phyloP scores from a whole-genome alignment of 2,797 vertebrate species.

The Phrynocephalus guinanensis region DNA sequence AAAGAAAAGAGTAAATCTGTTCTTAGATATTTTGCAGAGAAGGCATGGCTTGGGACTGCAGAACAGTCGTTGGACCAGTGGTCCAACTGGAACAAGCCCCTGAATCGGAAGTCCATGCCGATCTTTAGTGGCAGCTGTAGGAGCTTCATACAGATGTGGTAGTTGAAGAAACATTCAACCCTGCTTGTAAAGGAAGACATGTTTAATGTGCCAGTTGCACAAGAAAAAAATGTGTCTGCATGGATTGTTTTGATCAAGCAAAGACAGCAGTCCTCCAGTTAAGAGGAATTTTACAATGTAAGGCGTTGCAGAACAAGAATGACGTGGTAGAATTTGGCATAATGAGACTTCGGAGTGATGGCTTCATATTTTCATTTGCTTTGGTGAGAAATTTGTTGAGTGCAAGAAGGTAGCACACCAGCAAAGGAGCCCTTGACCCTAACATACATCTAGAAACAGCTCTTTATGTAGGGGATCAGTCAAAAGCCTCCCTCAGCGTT shows the following conservation, averaged over 20 bases:
- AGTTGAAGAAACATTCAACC: not conserved
- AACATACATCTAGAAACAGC: not conserved
- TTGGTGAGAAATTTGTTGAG: not conserved
- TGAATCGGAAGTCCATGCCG: too few relatives aligned
- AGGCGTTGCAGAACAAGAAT: not conserved
- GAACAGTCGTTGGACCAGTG: too few relatives aligned
- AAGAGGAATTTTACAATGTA: not conserved
- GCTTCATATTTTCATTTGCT: not conserved
- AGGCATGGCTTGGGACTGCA: too few relatives aligned
- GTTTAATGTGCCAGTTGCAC: constrained; percentile 60
- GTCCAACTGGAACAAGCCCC: too few relatives aligned
- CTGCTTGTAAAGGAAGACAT: not conserved
- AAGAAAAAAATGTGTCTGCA: constrained; percentile 69
- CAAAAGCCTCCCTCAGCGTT: not conserved
- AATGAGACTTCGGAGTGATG: not conserved
- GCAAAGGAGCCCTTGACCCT: not conserved
- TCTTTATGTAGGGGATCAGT: not conserved
- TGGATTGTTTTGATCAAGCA: constrained; percentile 57
- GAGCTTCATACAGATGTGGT: not conserved
- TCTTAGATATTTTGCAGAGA: constrained; percentile 31
- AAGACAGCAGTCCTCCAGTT: constrained; percentile 50
- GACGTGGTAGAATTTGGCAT: not conserved
- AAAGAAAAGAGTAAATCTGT: not conserved
- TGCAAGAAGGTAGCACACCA: not conserved
- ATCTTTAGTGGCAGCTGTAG: too few relatives aligned